Evolutionary conservation across 1,140 invertebrate genomes (phyloP), one percentile per base, ranked within the genome.

Genomic region (Dinoponera quadriceps): DNA sequence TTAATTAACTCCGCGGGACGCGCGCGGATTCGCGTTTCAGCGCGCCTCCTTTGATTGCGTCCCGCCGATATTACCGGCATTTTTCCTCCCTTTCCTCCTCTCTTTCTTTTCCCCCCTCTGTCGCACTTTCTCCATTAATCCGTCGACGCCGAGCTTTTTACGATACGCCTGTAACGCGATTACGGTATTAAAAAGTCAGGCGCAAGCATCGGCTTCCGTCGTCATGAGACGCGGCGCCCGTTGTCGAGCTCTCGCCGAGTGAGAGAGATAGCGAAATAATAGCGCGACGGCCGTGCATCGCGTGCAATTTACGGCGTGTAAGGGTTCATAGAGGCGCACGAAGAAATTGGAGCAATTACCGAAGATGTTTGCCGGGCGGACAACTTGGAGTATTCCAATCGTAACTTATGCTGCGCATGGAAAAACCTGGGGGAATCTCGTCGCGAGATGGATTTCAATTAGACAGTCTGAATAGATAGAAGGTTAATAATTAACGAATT

Each of bases 1-100:
- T 85, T 84, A 75, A 85, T 85, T 85, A 77, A 83, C 71, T 54
- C 14, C 54, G 14, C 48, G 49, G n/a, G n/a, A n/a, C 11, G 20
- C 11, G n/a, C 44, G 13, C 48, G 29, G 4, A 51, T 63, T n/a
- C 14, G 29, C 33, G 18, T 66, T 44, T 4, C 22, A 25, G 0
- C 27, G 0, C 3, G 3, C 22, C 20, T 27, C 27, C 57, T 48
- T 57, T 65, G 22, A n/a, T 57, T 11, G 38, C 3, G 9, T 66
- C 33, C 22, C 49, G 5, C 16, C n/a, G 11, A 18, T 51, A 29
- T 25, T 77, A 69, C 18, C 22, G 38, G 27, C 18, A 27, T 44
- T 74, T n/a, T 69, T 44, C n/a, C n/a, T 44, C 7, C 38, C 38
- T 9, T 44, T 11, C 7, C 27, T 18, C 78, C 44, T 71, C 22